Base-by-base conservation (phyloP, 2,888 invertebrate genomes). In the Parnassius apollo region DNA sequence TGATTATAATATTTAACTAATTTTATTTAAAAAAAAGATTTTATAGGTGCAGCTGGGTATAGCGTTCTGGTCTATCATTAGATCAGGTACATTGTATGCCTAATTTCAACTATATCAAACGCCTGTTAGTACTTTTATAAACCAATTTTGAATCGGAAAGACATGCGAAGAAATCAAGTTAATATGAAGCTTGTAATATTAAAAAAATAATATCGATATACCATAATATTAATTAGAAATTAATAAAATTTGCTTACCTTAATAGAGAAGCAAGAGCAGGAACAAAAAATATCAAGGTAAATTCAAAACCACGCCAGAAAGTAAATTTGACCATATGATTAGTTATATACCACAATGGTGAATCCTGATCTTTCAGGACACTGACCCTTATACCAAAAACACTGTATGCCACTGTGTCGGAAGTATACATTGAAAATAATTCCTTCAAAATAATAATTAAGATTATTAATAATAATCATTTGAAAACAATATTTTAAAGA, bases 341-440 rank as follows among this genome's bases (percentile, higher is more conserved):
- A 7, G 87, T 85, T 66, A 88, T 87, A 65, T 66, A 72, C 88
- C 88, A 88, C 2, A 88, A 74, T 0, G 88, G 87, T 0, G 86
- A 86, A 18, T 74, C 72, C 9, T 77, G 69, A 46, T 82, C 81
- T 46, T 78, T 83, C 2, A 88, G 73, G 1, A 73, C 78, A 65
- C 86, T 87, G 50, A 82, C 77, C 52, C 83, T 74, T 13, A 88
- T 72, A 0, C 88, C 88, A 25, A 88, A 88, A 11, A 82, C 86
- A 0, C 77, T 82, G 50, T 78, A 86, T 0, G 81, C 87, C 2
- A 88, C 83, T 0, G 86, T 88, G 63, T 88, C 88, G 0, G 88
- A 87, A 1, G 88, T 69, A 68, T 87, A 88, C 87, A 88, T 87
- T 0, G 85, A 82, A 69, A 87, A 87, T 44, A 88, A 51, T 63